Percentiles rank a stretch among this genome's conserved stretches.
Evolutionary conservation across 1,140 invertebrate species (phyloP).

Genomic region (Phymorhynchus buccinoides): DNA sequence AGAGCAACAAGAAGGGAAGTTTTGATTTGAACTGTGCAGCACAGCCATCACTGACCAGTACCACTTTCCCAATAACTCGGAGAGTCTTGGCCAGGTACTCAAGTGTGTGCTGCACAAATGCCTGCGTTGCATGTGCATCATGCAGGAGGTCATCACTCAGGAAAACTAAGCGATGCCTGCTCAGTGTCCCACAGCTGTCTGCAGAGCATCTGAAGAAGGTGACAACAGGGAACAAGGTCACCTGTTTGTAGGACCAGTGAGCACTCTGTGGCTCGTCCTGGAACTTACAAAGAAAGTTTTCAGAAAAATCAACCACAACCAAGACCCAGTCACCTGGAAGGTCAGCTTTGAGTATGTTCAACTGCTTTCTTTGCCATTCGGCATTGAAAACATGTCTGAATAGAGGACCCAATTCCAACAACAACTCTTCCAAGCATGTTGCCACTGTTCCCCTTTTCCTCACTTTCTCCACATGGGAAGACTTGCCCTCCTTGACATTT

Average conservation of each 20-base stretch:
- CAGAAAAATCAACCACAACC: not conserved
- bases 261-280: slow-evolving; percentile 2
- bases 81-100: not conserved
- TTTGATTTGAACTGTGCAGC: not conserved
- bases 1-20: not conserved
- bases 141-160: slow-evolving; percentile 1
- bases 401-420: not conserved
- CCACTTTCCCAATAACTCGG: not conserved
- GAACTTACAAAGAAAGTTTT: not conserved
- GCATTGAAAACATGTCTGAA: not conserved
- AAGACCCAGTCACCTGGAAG: not conserved
- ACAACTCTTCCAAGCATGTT: not conserved
- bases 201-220: not conserved
- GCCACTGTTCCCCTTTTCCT: not conserved
- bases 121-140: not conserved
- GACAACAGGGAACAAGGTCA: not conserved
- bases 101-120: not conserved
- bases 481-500: not conserved
- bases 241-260: not conserved
- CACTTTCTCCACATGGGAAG: not conserved
- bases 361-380: not conserved
- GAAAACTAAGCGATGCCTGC: not conserved
- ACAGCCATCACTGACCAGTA: slow-evolving; percentile 11
- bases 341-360: not conserved
- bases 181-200: not conserved